A percentile compares a stretch with the other conserved stretches of the same genome.
phyloP scores from a whole-genome alignment of 2,113 vertebrate species.

The Hemiprocne comata region DNA sequence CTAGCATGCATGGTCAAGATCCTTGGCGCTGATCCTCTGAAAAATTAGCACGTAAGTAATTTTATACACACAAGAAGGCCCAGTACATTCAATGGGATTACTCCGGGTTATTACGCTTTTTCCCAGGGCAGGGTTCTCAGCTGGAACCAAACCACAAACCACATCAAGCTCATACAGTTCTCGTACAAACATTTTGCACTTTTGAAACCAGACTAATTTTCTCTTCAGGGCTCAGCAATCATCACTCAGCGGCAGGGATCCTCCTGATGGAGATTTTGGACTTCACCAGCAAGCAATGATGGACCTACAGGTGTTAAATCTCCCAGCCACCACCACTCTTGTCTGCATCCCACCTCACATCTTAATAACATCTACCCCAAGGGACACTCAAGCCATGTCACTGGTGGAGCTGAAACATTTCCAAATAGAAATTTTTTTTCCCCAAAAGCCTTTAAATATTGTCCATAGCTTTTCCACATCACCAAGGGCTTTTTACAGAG shows the following conservation, averaged over 20 bases:
- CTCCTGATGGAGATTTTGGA: background rate
- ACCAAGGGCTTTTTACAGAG: background rate
- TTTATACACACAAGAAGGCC: constrained; percentile 36
- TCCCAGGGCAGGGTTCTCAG: background rate
- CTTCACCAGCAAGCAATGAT: background rate
- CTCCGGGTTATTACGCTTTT: background rate
- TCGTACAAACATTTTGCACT: background rate
- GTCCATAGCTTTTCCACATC: background rate
- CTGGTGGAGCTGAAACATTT: background rate
- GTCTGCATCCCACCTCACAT: background rate
- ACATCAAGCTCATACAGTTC: constrained; percentile 12
- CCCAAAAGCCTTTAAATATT: background rate
- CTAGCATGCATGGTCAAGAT: constrained; percentile 46
- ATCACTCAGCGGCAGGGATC: background rate
- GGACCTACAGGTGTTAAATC: background rate
- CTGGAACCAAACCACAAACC: constrained; percentile 24
- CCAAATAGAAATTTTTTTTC: background rate
- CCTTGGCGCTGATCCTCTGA: constrained; percentile 31
- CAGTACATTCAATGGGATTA: constrained; percentile 24
- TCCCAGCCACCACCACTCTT: background rate
- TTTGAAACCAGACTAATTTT: background rate
- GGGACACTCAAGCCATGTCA: fast-evolving
- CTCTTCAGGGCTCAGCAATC: background rate
- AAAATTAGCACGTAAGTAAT: constrained; percentile 53
- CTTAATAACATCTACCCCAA: background rate